Evolutionary conservation across 1,140 invertebrate genomes (phyloP).

Genomic region (Tigriopus japonicus): DNA sequence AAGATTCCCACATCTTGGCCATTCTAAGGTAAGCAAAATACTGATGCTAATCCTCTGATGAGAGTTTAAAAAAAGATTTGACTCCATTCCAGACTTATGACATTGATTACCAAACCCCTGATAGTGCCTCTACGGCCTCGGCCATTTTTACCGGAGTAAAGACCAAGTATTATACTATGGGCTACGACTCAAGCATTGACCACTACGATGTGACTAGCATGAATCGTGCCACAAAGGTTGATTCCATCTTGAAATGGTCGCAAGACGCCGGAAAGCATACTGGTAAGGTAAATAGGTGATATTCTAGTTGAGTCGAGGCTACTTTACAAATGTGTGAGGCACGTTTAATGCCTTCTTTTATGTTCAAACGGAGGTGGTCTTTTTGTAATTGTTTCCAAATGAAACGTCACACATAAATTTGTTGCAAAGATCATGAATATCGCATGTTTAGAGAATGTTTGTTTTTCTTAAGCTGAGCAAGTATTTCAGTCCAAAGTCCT

Average conservation of each 20-base stretch:
- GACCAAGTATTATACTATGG: constrained; percentile 50
- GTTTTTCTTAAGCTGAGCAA: too few species aligned
- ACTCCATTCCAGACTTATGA: constrained; percentile 40
- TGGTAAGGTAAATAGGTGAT: too few species aligned
- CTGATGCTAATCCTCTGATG: background rate
- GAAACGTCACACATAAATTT: too few species aligned
- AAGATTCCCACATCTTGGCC: constrained; percentile 45
- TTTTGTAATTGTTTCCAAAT: too few species aligned
- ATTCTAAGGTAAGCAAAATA: constrained; percentile 40
- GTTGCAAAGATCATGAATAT: too few species aligned
- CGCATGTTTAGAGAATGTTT: too few species aligned
- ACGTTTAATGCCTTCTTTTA: too few species aligned
- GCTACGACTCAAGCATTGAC: constrained; percentile 41
- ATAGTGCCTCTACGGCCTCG: constrained; percentile 57
- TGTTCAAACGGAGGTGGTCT: too few species aligned
- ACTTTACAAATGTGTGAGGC: too few species aligned
- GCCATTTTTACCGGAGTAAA: constrained; percentile 56
- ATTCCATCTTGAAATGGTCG: constrained; percentile 22
- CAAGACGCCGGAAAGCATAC: constrained; percentile 39
- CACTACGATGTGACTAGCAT: constrained; percentile 36
- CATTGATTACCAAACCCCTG: constrained; percentile 51
- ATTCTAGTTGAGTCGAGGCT: too few species aligned
- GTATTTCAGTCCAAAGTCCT: too few species aligned
- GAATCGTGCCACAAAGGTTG: constrained; percentile 15
- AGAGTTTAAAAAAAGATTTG: too few species aligned